A percentile compares a stretch with the other conserved stretches of the same genome.
Conservation (phyloP, 2,113 vertebrate genomes). For the Cyanoramphus novaezelandiae region DNA sequence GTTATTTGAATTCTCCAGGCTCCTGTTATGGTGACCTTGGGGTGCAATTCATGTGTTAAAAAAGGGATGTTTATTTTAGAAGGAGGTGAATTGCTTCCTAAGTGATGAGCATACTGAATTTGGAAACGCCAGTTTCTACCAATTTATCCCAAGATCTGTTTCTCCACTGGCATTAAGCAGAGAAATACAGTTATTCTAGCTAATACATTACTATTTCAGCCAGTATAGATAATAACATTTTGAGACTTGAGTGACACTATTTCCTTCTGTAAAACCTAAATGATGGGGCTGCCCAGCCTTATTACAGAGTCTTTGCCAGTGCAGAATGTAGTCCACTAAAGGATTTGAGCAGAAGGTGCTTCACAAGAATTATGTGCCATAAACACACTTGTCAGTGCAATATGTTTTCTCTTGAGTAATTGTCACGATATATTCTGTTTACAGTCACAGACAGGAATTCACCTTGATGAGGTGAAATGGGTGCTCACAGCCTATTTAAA, state of each 20-base stretch:
- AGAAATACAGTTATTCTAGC: not conserved
- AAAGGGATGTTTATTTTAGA: not conserved
- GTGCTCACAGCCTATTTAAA: not conserved
- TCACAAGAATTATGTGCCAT: rapidly evolving
- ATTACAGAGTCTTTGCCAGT: not conserved
- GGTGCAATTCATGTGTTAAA: not conserved
- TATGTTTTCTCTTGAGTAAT: not conserved
- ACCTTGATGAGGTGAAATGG: not conserved
- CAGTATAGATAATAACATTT: not conserved
- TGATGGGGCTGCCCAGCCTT: not conserved
- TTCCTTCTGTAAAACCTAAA: not conserved
- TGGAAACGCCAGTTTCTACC: not conserved
- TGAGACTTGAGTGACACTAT: not conserved
- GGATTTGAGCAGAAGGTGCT: not conserved
- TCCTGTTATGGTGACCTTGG: not conserved
- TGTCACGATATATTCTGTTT: not conserved
- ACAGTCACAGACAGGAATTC: not conserved
- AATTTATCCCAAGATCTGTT: not conserved
- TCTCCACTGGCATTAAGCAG: not conserved
- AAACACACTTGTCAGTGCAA: not conserved
- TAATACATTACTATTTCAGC: not conserved
- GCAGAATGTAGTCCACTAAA: not conserved
- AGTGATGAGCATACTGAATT: not conserved
- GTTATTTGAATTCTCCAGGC: not conserved
- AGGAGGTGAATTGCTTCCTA: not conserved